Evolutionary conservation across 92 coral and sea anemone genomes (phyloP), one percentile per base, ranked within the genome.

Genomic region (Virgularia gustaviana): DNA sequence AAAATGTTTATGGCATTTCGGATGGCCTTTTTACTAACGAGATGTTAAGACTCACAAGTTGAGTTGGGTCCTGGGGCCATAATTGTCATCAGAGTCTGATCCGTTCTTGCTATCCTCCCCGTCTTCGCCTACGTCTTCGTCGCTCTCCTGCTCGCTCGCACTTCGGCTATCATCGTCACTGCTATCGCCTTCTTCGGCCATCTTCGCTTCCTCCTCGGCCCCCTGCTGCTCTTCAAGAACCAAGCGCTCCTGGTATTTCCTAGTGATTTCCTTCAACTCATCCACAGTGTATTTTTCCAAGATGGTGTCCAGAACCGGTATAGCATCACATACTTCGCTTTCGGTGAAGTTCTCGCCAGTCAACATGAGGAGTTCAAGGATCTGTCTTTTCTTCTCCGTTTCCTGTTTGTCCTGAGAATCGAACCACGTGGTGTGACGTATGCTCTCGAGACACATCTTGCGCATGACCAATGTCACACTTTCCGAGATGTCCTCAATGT

Each of bases 371-470:
- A 75, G 79, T n/a, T 67, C 64, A 5, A 90, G 45, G 37, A 90
- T 79, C 2, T 51, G 49, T 4, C 78, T 65, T 55, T 90, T 90
- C 72, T 85, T 90, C 18, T 32, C 67, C 36, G 84, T 81, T 61
- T 49, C 65, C 27, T 79, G 83, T 4, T 22, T 28, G 20, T 65
- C 37, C 34, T 87, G 86, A 13, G 53, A 8, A 35, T 62, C 62
- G 45, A 90, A 68, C 96, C 96, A 90, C 78, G 88, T 83, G 4
- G 78, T 85, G 65, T 84, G 96, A 18, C 96, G 85, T 36, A 83
- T 88, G 28, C 88, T 88, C 49, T 90, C 96, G 43, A 90, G 76
- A 28, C 76, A 56, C 9, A 80, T 59, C 27, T 81, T 84, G 35
- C 79, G 78, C 57, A 90, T 28, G 29, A 80, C 85, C 43, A 80